These are phyloP conservation scores for Tenodera sinensis DNA, from an alignment of 2,888 invertebrate genomes.

Conservation along the genomic window DNA sequence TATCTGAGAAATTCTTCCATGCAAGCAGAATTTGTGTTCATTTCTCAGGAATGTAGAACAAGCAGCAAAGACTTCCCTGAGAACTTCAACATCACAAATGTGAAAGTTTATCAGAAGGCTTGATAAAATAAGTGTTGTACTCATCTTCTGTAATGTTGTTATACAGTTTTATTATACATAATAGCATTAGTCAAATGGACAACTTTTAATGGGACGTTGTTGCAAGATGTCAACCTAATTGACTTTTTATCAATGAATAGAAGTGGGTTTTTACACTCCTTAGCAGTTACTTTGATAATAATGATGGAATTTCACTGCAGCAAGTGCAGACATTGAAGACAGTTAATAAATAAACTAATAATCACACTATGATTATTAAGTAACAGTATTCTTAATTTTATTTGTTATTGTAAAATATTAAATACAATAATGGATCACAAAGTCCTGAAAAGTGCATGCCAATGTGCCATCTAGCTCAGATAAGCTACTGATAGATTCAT, in stretches of 20 bases:
- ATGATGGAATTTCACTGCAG: neutral
- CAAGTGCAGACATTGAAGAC: neutral
- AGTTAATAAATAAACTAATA: neutral
- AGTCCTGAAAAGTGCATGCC: neutral
- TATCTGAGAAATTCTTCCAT: neutral
- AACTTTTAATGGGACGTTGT: neutral
- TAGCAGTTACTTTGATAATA: neutral
- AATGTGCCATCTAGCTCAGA: neutral
- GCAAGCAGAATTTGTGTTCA: slow-evolving; percentile 1
- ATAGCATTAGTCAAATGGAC: neutral
- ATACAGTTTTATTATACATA: neutral
- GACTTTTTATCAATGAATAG: neutral
- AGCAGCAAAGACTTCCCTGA: neutral
- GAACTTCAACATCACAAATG: neutral
- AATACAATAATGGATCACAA: neutral
- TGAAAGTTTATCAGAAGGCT: neutral
- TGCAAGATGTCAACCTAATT: neutral
- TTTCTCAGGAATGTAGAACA: neutral
- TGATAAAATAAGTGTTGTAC: neutral
- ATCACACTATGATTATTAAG: neutral
- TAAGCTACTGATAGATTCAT: neutral
- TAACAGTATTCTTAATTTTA: neutral
- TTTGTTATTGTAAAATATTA: neutral
- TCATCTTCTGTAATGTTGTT: neutral
- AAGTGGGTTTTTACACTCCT: neutral